Base-by-base conservation (phyloP, 2,888 invertebrate species). In the Priocnemis perturbator region DNA sequence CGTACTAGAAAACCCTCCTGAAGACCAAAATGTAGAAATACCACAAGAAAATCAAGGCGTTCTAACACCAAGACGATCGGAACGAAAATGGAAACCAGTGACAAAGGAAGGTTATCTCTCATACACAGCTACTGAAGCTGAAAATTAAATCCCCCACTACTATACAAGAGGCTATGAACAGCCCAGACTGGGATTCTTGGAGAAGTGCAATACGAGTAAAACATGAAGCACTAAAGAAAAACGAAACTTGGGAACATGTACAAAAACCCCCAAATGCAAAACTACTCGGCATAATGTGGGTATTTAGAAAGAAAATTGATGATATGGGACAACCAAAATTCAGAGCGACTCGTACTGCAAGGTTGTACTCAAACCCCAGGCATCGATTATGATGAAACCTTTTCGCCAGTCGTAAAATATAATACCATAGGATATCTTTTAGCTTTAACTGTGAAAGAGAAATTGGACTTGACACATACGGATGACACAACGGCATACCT, bases 401-500 rank as follows among this genome's bases (percentile, higher is more conserved):
- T 71, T 19, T 67, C 74, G 1, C 73, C 73, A 1, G 76, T 76
- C 17, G 74, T 69, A 0, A 55, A 67, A 0, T 11, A 67, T 11
- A 20, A 62, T 21, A 67, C 73, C 0, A 44, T 76, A 1, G 47
- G 67, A 0, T 11, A 73, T 1, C 5, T 78, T 1, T 20, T 64
- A 2, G 63, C 73, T 0, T n/a, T 81, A 9, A 72, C 76, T 2
- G 75, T 63, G 17, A 53, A 62, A 17, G 21, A 52, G 3, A 60
- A 47, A 0, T 65, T 81, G 71, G 15, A 66, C 3, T 68, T 82
- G 2, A 26, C 66, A 19, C 78, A 83, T n/a, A 45, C 78, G 2
- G 78, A 80, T 30, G 64, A 81, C 0, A 68, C 66, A 0, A 74
- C 77, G 0, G 78, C 81, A 3, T 81, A 76, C 47, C 23, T 81